Conservation (phyloP, 2,888 invertebrate species). For the Polylopha cassiicola region DNA sequence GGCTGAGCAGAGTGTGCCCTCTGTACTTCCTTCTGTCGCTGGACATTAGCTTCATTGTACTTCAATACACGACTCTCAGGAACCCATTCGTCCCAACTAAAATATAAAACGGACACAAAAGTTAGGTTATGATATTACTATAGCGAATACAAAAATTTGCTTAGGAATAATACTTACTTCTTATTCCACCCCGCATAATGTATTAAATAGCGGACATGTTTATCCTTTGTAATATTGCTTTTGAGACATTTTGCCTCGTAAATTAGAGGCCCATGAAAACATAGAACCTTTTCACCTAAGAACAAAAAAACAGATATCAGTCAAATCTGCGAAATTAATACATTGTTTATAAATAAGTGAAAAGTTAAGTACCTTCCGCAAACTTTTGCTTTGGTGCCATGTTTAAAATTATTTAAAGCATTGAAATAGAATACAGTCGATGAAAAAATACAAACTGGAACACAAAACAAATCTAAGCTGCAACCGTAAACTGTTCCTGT, state of each 20-base stretch:
- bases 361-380: conserved; percentile 78
- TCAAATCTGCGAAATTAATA: conserved; percentile 5
- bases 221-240: conserved; percentile 88
- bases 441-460: no score
- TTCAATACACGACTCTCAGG: conserved; percentile 93
- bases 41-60: conserved; percentile 92
- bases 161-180: conserved; percentile 81
- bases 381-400: conserved; percentile 85
- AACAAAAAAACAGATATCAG: conserved; percentile 27
- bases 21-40: conserved; percentile 90
- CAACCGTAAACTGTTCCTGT: no score
- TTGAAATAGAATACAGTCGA: neutral
- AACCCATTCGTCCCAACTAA: conserved; percentile 94
- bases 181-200: conserved; percentile 99
- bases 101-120: conserved; percentile 29
- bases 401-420: conserved; percentile 21
- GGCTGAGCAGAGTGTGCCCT: conserved; percentile 87
- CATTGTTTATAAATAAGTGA: neutral
- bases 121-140: conserved; percentile 10
- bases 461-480: neutral
- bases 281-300: conserved; percentile 92
- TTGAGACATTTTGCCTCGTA: conserved; percentile 98
- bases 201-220: conserved; percentile 92
- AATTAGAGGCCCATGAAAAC: conserved; percentile 96
- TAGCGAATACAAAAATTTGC: conserved; percentile 6